These are phyloP conservation scores for Lochmaea crataegi DNA, from an alignment of 2,888 invertebrate genomes.

Conservation along the genomic window DNA sequence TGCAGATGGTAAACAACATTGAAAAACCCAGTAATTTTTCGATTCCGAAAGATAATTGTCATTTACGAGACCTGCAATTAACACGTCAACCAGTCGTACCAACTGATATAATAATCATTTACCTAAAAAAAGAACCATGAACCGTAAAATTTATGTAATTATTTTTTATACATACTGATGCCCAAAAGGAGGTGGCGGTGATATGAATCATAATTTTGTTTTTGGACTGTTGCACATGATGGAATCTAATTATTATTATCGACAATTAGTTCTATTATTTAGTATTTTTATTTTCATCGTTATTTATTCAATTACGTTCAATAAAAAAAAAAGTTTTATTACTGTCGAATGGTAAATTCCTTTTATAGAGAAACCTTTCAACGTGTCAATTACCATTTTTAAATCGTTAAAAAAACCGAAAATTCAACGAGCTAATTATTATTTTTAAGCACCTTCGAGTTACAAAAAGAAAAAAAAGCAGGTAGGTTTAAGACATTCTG, in stretches of 20 bases:
- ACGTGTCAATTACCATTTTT: constrained; percentile 26
- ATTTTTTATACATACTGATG: constrained; percentile 28
- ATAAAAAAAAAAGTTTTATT: too few species aligned
- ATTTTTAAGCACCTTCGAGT: constrained; percentile 19
- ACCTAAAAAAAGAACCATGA: constrained; percentile 21
- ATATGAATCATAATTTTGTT: constrained; percentile 8
- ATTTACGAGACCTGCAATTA: constrained; percentile 39
- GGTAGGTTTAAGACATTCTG: neutral
- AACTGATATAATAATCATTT: constrained; percentile 39
- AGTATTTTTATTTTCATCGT: too few species aligned
- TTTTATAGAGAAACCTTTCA: neutral
- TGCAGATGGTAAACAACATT: neutral
- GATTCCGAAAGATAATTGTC: constrained; percentile 36
- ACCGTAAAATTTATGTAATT: constrained; percentile 39
- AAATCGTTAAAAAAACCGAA: constrained; percentile 17
- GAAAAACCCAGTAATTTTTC: constrained; percentile 20
- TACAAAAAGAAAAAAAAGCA: neutral
- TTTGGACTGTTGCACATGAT: constrained; percentile 14
- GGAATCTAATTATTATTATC: neutral
- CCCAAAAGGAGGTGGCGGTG: neutral
- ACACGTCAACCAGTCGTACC: constrained; percentile 38
- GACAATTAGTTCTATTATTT: too few species aligned
- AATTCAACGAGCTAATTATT: constrained; percentile 28
- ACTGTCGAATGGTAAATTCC: neutral
- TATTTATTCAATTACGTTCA: too few species aligned